These are phyloP conservation scores for Sebastes minor DNA, from an alignment of 2,797 vertebrate genomes.

Conservation along the genomic window DNA sequence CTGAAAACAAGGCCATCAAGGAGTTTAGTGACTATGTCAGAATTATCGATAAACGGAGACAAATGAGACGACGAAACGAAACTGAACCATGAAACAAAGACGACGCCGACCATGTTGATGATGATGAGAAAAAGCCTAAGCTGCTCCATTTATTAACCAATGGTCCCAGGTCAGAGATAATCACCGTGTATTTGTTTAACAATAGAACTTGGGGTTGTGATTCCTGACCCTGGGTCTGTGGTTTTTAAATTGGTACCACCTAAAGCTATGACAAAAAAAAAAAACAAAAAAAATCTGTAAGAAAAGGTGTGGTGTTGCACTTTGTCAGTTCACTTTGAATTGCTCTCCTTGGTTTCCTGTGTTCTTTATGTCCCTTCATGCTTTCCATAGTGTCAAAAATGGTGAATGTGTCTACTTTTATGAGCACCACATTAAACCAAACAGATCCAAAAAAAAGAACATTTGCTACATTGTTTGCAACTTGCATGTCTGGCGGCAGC, in stretches of 20 bases:
- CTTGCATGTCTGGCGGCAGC: slow-evolving; percentile 74
- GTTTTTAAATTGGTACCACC: slow-evolving; percentile 30
- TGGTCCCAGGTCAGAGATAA: slow-evolving; percentile 34
- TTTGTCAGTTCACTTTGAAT: slow-evolving; percentile 72
- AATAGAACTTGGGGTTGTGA: slow-evolving; percentile 8
- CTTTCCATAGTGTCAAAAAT: slow-evolving; percentile 81
- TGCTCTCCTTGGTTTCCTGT: slow-evolving; percentile 83
- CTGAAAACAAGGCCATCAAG: slow-evolving; percentile 77
- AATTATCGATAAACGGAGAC: slow-evolving; percentile 74
- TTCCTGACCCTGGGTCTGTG: slow-evolving; percentile 40
- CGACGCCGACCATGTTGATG: slow-evolving; percentile 42
- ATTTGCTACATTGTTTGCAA: slow-evolving; percentile 88
- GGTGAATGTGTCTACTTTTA: slow-evolving; percentile 76
- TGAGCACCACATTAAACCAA: slow-evolving; percentile 82
- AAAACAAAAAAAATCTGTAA: slow-evolving; percentile 45
- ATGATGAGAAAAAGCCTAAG: slow-evolving; percentile 28
- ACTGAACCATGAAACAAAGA: slow-evolving; percentile 71
- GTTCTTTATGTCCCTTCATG: slow-evolving; percentile 80
- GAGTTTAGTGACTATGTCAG: slow-evolving; percentile 79
- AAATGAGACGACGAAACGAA: slow-evolving; percentile 83
- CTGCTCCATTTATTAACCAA: slow-evolving; percentile 32
- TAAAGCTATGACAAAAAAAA: slow-evolving; percentile 46
- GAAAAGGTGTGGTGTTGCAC: slow-evolving; percentile 80
- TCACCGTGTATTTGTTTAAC: neutral
- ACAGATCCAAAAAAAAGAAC: slow-evolving; percentile 51